Evolutionary conservation across 2,113 vertebrate genomes (phyloP).

Genomic region (Bolborhynchus lineola): DNA sequence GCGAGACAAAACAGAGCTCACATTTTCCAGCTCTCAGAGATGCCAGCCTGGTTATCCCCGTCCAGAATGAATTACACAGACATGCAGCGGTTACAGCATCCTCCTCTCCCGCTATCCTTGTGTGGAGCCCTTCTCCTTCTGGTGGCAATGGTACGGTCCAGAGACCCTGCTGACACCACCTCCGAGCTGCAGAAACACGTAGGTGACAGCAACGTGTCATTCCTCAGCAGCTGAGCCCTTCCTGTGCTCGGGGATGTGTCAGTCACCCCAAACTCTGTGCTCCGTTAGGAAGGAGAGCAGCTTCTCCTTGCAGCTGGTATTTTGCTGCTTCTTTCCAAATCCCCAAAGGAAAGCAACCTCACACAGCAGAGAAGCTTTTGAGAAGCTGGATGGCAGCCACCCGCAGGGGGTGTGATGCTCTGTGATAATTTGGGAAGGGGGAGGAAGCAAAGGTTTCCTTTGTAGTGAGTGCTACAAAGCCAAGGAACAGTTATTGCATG

Average conservation of each 20-base stretch:
- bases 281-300: neutral
- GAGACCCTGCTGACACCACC: neutral
- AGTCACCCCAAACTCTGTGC: neutral
- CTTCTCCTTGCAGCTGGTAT: neutral
- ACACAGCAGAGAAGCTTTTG: neutral
- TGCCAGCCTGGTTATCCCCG: neutral
- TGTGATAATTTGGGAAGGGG: neutral
- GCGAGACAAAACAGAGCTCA: slow-evolving; percentile 35
- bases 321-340: neutral
- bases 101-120: neutral
- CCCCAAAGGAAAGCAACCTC: neutral
- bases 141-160: neutral
- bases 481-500: neutral
- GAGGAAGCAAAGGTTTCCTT: neutral
- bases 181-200: neutral
- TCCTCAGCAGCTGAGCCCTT: neutral
- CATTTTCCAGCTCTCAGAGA: neutral
- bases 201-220: neutral
- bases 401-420: neutral
- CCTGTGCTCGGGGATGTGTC: fast-evolving
- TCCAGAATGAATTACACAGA: neutral
- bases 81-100: neutral
- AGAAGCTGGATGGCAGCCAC: neutral
- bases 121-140: slow-evolving; percentile 7
- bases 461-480: neutral